Evolutionary conservation across 2,797 vertebrate species (phyloP).

Genomic region (Siniperca obscura): DNA sequence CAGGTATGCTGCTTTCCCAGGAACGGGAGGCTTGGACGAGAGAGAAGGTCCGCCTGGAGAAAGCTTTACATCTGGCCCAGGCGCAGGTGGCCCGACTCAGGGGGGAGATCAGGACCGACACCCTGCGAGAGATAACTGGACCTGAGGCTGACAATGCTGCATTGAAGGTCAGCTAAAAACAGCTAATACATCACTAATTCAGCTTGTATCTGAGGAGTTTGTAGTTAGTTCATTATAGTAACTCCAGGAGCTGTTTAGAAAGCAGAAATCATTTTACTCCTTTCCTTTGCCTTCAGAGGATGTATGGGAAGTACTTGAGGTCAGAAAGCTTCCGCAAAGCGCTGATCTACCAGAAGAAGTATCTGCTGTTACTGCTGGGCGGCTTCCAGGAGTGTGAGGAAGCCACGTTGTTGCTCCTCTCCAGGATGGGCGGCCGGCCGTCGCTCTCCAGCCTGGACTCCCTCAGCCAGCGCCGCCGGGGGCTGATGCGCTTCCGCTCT

Average conservation of each 20-base stretch:
- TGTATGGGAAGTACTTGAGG: slow-evolving; percentile 94
- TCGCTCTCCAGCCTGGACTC: slow-evolving; percentile 83
- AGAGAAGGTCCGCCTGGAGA: slow-evolving; percentile 89
- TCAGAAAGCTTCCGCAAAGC: slow-evolving; percentile 98
- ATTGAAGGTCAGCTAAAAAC: slow-evolving; percentile 87
- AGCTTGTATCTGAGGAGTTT: background rate
- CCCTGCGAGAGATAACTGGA: slow-evolving; percentile 85
- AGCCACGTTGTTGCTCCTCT: slow-evolving; percentile 92
- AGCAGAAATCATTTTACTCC: background rate
- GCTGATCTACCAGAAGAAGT: slow-evolving; percentile 98
- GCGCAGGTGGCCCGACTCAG: slow-evolving; percentile 89
- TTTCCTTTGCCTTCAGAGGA: slow-evolving; percentile 82
- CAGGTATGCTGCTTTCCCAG: slow-evolving; percentile 83
- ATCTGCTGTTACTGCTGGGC: slow-evolving; percentile 93
- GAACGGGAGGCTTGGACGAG: slow-evolving; percentile 91
- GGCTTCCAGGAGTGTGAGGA: slow-evolving; percentile 98
- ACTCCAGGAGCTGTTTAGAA: background rate
- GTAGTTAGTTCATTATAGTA: background rate
- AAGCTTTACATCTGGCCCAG: slow-evolving; percentile 88
- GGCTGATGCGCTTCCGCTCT: slow-evolving; percentile 92
- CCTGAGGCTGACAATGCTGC: slow-evolving; percentile 87
- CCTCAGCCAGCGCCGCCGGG: slow-evolving; percentile 84
- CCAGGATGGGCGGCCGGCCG: slow-evolving; percentile 91
- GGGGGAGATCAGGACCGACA: slow-evolving; percentile 88
- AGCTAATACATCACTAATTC: background rate